Evolutionary conservation across 2,797 vertebrate genomes (phyloP).

Genomic region (Sebastes melanostomus): DNA sequence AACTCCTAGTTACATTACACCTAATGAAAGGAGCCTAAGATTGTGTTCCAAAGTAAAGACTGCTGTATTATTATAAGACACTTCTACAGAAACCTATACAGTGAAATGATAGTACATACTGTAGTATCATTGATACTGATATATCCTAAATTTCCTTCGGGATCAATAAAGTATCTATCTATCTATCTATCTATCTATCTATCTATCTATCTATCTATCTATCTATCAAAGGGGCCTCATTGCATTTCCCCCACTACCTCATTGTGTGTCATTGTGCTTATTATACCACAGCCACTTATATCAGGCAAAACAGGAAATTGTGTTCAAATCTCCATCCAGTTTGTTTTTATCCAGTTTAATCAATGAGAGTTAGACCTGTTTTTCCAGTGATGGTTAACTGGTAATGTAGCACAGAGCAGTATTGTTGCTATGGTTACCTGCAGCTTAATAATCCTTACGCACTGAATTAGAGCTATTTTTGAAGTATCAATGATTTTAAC

Average conservation of each 20-base stretch:
- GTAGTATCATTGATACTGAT: too few species aligned
- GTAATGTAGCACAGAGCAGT: not conserved
- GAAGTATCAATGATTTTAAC: not conserved
- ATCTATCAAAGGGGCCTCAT: not conserved
- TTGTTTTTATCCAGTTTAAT: not conserved
- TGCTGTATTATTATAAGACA: not conserved
- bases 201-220: too few species aligned
- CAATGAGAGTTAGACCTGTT: not conserved
- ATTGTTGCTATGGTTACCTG: conserved; percentile 26
- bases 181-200: too few species aligned
- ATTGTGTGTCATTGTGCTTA: not conserved
- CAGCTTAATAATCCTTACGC: not conserved
- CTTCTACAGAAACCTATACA: not conserved
- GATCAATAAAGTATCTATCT: too few species aligned
- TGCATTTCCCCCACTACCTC: not conserved
- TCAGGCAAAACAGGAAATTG: not conserved
- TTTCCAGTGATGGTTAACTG: not conserved
- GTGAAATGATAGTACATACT: not conserved
- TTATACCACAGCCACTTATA: not conserved
- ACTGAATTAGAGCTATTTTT: conserved; percentile 4
- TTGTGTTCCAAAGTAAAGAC: not conserved
- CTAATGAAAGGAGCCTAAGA: not conserved
- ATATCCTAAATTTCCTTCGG: too few species aligned
- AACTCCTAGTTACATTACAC: conserved; percentile 5
- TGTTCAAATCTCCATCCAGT: not conserved